phyloP scores from a whole-genome alignment of 2,888 invertebrate genomes.

The Gymnoscelis rufifasciata region DNA sequence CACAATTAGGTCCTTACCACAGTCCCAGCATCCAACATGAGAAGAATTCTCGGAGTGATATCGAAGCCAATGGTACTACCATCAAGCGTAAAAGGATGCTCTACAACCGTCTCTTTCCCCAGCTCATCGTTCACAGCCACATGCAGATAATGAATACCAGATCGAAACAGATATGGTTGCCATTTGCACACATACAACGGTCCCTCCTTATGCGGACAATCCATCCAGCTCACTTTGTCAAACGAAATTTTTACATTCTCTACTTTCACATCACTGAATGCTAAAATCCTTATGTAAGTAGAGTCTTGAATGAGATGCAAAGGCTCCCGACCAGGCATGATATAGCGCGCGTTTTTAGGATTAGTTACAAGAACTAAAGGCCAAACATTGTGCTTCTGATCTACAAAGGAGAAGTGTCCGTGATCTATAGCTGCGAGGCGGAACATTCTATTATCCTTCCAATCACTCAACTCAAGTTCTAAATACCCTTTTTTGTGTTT shows the following conservation, averaged over 20 bases:
- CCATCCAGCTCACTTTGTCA: constrained; percentile 81
- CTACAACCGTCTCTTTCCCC: constrained; percentile 74
- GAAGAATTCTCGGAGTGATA: constrained; percentile 82
- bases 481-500: constrained; percentile 89
- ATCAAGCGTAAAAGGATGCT: constrained; percentile 89
- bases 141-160: constrained; percentile 84
- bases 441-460: constrained; percentile 94
- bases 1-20: constrained; percentile 81
- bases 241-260: constrained; percentile 83
- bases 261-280: constrained; percentile 85
- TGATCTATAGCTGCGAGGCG: constrained; percentile 92
- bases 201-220: constrained; percentile 80
- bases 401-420: constrained; percentile 91
- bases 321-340: constrained; percentile 87
- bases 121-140: constrained; percentile 79
- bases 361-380: constrained; percentile 91
- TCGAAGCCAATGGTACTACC: constrained; percentile 83
- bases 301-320: constrained; percentile 82
- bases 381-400: constrained; percentile 87
- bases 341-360: constrained; percentile 90
- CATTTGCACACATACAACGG: constrained; percentile 87
- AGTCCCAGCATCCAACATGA: constrained; percentile 87
- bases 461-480: constrained; percentile 94
- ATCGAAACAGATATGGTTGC: constrained; percentile 82
- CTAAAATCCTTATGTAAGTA: constrained; percentile 88